Percentiles rank a stretch among this genome's conserved stretches.
Conservation (phyloP, 2,113 vertebrate genomes). For the Salvelinus alpinus region DNA sequence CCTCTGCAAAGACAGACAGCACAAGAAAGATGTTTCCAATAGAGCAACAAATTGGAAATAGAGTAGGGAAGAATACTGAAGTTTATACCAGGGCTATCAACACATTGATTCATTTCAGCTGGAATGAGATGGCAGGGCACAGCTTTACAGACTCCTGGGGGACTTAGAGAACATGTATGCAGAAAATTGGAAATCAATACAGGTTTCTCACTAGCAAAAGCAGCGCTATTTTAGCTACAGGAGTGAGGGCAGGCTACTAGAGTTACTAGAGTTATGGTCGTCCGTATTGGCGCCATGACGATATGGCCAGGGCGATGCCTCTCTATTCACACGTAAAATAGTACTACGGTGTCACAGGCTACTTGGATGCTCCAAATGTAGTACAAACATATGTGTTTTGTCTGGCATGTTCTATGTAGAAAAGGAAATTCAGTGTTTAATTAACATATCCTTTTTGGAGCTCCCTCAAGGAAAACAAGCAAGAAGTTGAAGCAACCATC, state of each 20-base stretch:
- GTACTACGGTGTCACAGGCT: slow-evolving; percentile 5
- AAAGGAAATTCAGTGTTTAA: no score
- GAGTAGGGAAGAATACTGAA: slow-evolving; percentile 69
- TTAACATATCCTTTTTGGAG: no score
- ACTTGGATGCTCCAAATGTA: background rate
- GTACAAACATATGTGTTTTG: no score
- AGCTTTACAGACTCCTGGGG: slow-evolving; percentile 42
- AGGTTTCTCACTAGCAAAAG: slow-evolving; percentile 76
- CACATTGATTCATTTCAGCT: slow-evolving; percentile 74
- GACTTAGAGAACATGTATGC: slow-evolving; percentile 65
- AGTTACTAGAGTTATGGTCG: slow-evolving; percentile 17
- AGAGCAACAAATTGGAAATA: slow-evolving; percentile 81
- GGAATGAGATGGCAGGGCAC: slow-evolving; percentile 73
- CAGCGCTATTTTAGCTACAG: slow-evolving; percentile 72
- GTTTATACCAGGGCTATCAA: slow-evolving; percentile 54
- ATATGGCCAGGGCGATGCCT: background rate
- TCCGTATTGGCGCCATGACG: background rate
- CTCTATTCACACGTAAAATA: slow-evolving; percentile 11
- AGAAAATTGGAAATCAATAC: slow-evolving; percentile 85
- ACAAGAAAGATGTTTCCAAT: slow-evolving; percentile 80
- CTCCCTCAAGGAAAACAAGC: background rate
- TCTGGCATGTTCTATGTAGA: no score
- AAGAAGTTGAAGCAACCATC: background rate
- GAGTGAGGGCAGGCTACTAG: slow-evolving; percentile 65
- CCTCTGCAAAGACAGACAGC: slow-evolving; percentile 35